phyloP scores from a whole-genome alignment of 2,888 invertebrate species.

The Leptinotarsa haldemani region DNA sequence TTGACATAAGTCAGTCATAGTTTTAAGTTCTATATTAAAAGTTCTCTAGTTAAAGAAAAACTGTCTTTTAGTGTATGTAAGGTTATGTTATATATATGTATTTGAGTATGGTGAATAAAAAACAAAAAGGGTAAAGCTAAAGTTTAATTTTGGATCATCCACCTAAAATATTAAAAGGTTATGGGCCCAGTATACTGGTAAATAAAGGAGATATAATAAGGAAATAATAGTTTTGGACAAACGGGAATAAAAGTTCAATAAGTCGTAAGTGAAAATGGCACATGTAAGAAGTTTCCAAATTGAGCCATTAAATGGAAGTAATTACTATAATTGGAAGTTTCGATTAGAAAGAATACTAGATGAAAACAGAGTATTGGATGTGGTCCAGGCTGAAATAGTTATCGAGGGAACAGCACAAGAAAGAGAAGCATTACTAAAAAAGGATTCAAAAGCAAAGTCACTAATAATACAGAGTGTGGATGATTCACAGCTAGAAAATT shows the following conservation, averaged over 20 bases:
- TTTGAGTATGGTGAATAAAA: too few species aligned
- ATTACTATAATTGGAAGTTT: slow-evolving; percentile 29
- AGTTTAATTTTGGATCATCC: too few species aligned
- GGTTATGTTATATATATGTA: too few species aligned
- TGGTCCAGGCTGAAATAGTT: not conserved
- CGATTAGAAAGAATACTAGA: slow-evolving; percentile 29
- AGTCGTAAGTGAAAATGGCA: not conserved
- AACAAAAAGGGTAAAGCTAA: too few species aligned
- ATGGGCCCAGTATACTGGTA: slow-evolving; percentile 10
- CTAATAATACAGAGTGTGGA: slow-evolving; percentile 22
- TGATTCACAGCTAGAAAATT: slow-evolving; percentile 34
- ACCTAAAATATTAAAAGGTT: not conserved
- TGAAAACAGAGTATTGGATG: slow-evolving; percentile 23
- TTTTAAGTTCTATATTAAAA: too few species aligned
- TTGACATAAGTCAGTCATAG: too few species aligned
- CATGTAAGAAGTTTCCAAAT: not conserved
- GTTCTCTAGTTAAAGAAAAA: too few species aligned
- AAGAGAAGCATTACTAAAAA: not conserved
- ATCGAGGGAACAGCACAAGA: slow-evolving; percentile 4
- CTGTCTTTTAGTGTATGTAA: too few species aligned
- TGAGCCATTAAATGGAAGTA: slow-evolving; percentile 21
- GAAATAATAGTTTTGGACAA: not conserved
- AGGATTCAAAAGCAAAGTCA: too few species aligned
- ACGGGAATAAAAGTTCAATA: too few species aligned
- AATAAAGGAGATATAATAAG: not conserved